These are phyloP conservation scores for Microplitis demolitor DNA, from an alignment of 1,140 invertebrate species.

Conservation along the genomic window DNA sequence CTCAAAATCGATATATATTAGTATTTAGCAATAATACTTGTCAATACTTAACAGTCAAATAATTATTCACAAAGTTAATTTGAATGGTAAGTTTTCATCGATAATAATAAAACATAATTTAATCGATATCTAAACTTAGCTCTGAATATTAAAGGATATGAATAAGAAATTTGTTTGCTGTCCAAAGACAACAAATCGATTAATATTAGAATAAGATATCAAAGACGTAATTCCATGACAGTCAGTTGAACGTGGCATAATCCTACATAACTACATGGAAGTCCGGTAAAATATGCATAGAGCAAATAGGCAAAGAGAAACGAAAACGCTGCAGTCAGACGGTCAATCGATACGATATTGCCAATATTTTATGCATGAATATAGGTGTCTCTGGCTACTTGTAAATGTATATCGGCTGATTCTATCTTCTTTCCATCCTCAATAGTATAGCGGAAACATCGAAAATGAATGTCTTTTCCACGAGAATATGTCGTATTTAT, in stretches of 20 bases:
- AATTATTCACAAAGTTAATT: too few relatives aligned
- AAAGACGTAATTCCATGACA: not conserved
- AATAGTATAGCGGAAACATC: slow-evolving; percentile 5
- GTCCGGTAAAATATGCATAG: slow-evolving; percentile 24
- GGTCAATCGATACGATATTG: slow-evolving; percentile 29
- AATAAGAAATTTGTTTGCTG: not conserved
- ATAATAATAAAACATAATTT: too few relatives aligned
- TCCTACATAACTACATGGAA: not conserved
- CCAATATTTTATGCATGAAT: slow-evolving; percentile 18
- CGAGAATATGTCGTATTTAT: slow-evolving; percentile 21
- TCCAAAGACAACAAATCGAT: not conserved
- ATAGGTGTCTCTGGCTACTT: not conserved
- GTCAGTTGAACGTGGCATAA: slow-evolving; percentile 1
- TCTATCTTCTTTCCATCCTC: slow-evolving; percentile 22
- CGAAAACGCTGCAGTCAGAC: not conserved
- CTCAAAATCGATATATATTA: too few relatives aligned
- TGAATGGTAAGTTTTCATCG: too few relatives aligned
- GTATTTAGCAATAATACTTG: too few relatives aligned
- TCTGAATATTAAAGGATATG: not conserved
- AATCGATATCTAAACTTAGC: not conserved
- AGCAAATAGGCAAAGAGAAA: not conserved
- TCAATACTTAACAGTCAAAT: too few relatives aligned
- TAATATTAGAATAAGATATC: slow-evolving; percentile 18
- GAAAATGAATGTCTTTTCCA: slow-evolving; percentile 6
- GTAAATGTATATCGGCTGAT: slow-evolving; percentile 15